Percentiles rank a stretch among this genome's conserved stretches.
Evolutionary conservation across 2,113 vertebrate genomes (phyloP).

Genomic region (Varanus salvator): DNA sequence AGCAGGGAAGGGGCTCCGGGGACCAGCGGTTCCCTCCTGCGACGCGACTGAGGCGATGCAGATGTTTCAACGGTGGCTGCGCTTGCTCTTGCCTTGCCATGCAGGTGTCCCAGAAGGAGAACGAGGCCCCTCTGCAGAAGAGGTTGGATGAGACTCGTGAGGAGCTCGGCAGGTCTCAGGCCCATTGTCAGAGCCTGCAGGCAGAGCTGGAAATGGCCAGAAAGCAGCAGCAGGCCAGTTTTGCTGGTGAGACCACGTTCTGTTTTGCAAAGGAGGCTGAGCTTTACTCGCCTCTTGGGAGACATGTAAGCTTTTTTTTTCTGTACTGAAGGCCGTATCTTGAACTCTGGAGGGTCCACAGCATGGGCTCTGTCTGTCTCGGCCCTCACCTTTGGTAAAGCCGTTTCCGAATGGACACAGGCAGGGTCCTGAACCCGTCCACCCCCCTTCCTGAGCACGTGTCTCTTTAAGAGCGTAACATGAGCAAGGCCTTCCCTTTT

Average conservation of each 20-base stretch:
- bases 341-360: neutral
- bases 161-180: conserved; percentile 86
- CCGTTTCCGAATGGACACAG: neutral
- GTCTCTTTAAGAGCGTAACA: neutral
- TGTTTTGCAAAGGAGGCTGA: neutral
- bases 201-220: conserved; percentile 82
- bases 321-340: neutral
- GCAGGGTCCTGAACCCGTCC: neutral
- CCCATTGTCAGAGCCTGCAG: conserved; percentile 81
- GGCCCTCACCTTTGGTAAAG: too few relatives aligned
- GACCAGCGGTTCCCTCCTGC: neutral
- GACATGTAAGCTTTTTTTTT: neutral
- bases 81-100: neutral
- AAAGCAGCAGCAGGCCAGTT: conserved; percentile 77
- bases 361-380: neutral
- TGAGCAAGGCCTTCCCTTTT: neutral
- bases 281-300: neutral
- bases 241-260: conserved; percentile 78
- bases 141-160: conserved; percentile 88
- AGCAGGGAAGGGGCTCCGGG: neutral
- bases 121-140: conserved; percentile 84
- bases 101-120: conserved; percentile 83
- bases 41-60: neutral
- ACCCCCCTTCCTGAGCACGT: neutral
- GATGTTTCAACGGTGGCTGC: neutral